A percentile compares a stretch with the other conserved stretches of the same genome.
Evolutionary conservation across 2,888 invertebrate genomes (phyloP).

Genomic region (Drosophila longiperda): DNA sequence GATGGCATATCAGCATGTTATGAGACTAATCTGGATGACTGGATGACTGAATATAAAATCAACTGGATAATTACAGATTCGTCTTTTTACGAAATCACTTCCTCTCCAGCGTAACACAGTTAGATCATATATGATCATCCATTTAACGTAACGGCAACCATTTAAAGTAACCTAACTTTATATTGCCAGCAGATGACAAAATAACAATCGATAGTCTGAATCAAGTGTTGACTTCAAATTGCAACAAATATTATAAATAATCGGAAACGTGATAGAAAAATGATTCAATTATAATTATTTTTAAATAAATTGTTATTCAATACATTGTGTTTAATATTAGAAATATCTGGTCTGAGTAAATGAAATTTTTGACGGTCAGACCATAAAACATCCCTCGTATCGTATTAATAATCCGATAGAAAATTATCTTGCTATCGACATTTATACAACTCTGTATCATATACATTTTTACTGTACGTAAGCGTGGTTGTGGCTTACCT

Average conservation of each 20-base stretch:
- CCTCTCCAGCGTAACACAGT: too few species aligned
- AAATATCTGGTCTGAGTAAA: neutral
- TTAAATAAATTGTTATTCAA: neutral
- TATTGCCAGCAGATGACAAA: too few species aligned
- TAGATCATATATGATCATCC: too few species aligned
- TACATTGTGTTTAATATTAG: neutral
- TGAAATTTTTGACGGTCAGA: neutral
- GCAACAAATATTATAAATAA: neutral
- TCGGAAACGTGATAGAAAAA: neutral
- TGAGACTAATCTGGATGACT: too few species aligned
- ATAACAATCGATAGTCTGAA: too few species aligned
- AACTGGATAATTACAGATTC: too few species aligned
- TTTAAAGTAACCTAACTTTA: too few species aligned
- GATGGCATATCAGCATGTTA: too few species aligned
- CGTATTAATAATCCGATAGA: neutral
- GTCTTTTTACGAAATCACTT: too few species aligned
- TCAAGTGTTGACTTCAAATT: too few species aligned
- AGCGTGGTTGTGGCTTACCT: constrained; percentile 47
- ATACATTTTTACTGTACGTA: constrained; percentile 49
- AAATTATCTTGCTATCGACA: neutral
- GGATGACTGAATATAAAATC: too few species aligned
- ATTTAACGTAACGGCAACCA: too few species aligned
- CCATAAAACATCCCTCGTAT: neutral
- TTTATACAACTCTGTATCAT: neutral
- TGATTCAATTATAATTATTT: neutral